Evolutionary conservation across 2,797 vertebrate species (phyloP).

Genomic region (Hoplostethus atlanticus): DNA sequence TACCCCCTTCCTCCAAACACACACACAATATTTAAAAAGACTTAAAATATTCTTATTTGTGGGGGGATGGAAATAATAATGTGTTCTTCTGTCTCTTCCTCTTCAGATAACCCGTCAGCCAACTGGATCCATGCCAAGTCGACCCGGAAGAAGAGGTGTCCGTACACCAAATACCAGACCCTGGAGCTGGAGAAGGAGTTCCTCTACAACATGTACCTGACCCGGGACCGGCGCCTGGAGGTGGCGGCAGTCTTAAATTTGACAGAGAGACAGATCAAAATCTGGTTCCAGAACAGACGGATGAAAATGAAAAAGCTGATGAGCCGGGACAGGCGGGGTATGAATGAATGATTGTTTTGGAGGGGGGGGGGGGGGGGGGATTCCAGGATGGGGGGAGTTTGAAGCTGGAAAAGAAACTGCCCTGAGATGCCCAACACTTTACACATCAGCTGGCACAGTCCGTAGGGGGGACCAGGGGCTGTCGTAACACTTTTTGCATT

Average conservation of each 20-base stretch:
- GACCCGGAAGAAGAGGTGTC: conserved; percentile 93
- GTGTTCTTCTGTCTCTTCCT: conserved; percentile 12
- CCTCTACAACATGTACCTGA: conserved; percentile 97
- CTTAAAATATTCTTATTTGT: not conserved
- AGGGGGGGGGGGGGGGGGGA: conserved; percentile 14
- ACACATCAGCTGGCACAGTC: conserved; percentile 22
- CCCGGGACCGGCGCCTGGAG: conserved; percentile 92
- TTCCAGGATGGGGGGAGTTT: conserved; percentile 17
- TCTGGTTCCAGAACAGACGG: conserved; percentile 96
- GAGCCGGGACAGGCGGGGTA: conserved; percentile 88
- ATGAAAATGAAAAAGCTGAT: conserved; percentile 98
- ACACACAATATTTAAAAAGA: not conserved
- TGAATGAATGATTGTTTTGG: conserved; percentile 76
- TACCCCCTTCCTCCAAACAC: too few relatives aligned
- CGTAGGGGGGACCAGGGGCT: conserved; percentile 43
- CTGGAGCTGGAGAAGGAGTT: conserved; percentile 97
- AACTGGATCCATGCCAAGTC: conserved; percentile 95
- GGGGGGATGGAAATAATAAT: not conserved
- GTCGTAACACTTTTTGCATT: conserved; percentile 45
- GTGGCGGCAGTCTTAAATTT: conserved; percentile 93
- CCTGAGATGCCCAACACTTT: conserved; percentile 32
- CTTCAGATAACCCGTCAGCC: conserved; percentile 90
- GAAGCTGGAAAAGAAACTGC: conserved; percentile 25
- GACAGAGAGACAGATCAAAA: conserved; percentile 95
- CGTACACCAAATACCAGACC: conserved; percentile 95